phyloP scores from a whole-genome alignment of 1,140 invertebrate genomes.

The Brachionus rotundiformis region DNA sequence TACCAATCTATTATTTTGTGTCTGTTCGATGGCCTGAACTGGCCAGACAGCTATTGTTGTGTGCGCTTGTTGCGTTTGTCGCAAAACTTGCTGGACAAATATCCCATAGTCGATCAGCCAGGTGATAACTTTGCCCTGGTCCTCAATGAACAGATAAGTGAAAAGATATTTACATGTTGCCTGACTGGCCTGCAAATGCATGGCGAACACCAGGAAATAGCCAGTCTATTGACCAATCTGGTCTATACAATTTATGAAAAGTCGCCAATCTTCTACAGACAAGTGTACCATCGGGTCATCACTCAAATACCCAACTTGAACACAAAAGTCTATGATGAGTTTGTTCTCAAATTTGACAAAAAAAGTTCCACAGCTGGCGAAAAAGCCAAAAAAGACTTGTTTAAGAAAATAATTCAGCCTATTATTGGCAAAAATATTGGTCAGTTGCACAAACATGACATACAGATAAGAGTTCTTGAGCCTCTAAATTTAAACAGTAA shows the following conservation, averaged over 20 bases:
- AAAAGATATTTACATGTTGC: constrained; percentile 16
- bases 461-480: background rate
- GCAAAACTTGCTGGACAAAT: constrained; percentile 8
- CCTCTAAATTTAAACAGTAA: constrained; percentile 23
- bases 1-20: constrained; percentile 35
- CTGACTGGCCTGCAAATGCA: constrained; percentile 23
- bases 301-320: constrained; percentile 38
- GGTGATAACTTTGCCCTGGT: background rate
- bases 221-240: constrained; percentile 23
- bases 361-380: background rate
- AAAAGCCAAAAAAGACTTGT: constrained; percentile 34
- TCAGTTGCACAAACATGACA: constrained; percentile 46
- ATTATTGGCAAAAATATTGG: constrained; percentile 46
- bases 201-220: constrained; percentile 47
- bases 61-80: background rate
- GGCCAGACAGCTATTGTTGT: constrained; percentile 47
- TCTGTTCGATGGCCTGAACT: constrained; percentile 42
- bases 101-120: constrained; percentile 8
- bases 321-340: constrained; percentile 11
- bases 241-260: constrained; percentile 22
- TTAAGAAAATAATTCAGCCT: constrained; percentile 45
- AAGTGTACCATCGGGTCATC: background rate
- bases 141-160: constrained; percentile 41
- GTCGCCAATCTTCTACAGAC: background rate
- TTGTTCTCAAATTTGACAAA: constrained; percentile 17